phyloP scores from a whole-genome alignment of 2,888 invertebrate species.

The Anoplius nigerrimus region DNA sequence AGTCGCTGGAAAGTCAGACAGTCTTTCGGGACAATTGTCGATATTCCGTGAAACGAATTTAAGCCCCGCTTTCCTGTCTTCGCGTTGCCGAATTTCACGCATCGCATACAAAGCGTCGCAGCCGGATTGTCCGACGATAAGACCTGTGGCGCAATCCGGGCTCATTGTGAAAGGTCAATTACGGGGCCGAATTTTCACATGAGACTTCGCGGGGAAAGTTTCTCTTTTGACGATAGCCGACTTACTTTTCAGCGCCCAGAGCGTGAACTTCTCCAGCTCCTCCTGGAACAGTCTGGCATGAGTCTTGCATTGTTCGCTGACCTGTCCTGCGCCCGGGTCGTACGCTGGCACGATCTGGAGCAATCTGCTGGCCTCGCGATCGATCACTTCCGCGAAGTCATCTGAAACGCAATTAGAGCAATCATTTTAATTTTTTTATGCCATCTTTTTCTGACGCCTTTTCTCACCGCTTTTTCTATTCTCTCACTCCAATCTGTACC shows the following conservation, averaged over 20 bases:
- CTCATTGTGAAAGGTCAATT: background rate
- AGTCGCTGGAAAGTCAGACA: no score
- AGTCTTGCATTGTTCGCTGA: constrained; percentile 67
- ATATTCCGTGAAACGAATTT: background rate
- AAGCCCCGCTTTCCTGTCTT: constrained; percentile 22
- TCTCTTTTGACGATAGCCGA: background rate
- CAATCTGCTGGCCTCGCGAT: constrained; percentile 61
- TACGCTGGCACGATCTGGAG: constrained; percentile 67
- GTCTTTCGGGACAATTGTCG: no score
- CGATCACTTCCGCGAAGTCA: constrained; percentile 63
- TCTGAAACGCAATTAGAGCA: constrained; percentile 60
- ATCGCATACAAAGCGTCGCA: constrained; percentile 31
- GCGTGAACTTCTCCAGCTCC: constrained; percentile 68
- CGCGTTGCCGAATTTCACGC: constrained; percentile 42
- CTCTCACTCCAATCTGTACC: no score
- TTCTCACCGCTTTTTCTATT: no score
- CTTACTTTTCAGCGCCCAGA: constrained; percentile 72
- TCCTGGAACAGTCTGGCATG: constrained; percentile 65
- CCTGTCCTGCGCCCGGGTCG: constrained; percentile 66
- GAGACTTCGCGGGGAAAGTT: background rate
- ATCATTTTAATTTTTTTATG: no score
- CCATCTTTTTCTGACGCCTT: no score
- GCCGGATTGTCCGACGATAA: no score
- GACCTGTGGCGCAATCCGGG: background rate
- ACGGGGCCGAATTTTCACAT: background rate